Conservation (phyloP, 1,140 invertebrate genomes). For the Aleiodes sp. region DNA sequence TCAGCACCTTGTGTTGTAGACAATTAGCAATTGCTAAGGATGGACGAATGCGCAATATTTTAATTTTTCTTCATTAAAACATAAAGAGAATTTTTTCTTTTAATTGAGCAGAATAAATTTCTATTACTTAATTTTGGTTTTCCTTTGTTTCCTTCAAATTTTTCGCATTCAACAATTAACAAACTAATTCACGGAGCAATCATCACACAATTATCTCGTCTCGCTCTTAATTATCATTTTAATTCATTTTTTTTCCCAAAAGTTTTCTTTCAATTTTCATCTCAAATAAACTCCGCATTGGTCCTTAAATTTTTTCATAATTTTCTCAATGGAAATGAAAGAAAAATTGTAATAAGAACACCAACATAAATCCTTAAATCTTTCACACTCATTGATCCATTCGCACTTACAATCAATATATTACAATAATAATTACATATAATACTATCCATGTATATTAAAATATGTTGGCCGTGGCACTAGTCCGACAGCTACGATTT, state of each 20-base stretch:
- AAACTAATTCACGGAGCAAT: slow-evolving; percentile 16
- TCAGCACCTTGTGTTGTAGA: slow-evolving; percentile 23
- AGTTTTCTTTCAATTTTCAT: too few relatives aligned
- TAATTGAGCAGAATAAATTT: slow-evolving; percentile 47
- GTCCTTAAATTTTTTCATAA: slow-evolving; percentile 38
- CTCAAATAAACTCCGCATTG: slow-evolving; percentile 39
- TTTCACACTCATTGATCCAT: slow-evolving; percentile 24
- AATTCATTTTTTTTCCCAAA: slow-evolving; percentile 5
- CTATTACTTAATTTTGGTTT: slow-evolving; percentile 50
- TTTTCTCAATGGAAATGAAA: too few relatives aligned
- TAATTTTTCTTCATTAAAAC: background rate
- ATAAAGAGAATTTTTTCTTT: background rate
- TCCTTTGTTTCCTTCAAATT: slow-evolving; percentile 30
- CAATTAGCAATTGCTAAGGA: slow-evolving; percentile 6
- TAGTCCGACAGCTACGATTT: slow-evolving; percentile 30
- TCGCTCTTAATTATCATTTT: background rate
- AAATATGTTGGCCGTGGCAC: slow-evolving; percentile 58
- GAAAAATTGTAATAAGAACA: too few relatives aligned
- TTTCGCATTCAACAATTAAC: slow-evolving; percentile 39
- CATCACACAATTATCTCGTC: slow-evolving; percentile 5
- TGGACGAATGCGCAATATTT: slow-evolving; percentile 30
- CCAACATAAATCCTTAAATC: slow-evolving; percentile 3
- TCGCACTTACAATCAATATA: slow-evolving; percentile 55
- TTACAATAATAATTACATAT: slow-evolving; percentile 67
- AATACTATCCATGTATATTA: slow-evolving; percentile 65